Base-by-base conservation (phyloP, 2,888 invertebrate genomes). In the Matsumyia berberina region DNA sequence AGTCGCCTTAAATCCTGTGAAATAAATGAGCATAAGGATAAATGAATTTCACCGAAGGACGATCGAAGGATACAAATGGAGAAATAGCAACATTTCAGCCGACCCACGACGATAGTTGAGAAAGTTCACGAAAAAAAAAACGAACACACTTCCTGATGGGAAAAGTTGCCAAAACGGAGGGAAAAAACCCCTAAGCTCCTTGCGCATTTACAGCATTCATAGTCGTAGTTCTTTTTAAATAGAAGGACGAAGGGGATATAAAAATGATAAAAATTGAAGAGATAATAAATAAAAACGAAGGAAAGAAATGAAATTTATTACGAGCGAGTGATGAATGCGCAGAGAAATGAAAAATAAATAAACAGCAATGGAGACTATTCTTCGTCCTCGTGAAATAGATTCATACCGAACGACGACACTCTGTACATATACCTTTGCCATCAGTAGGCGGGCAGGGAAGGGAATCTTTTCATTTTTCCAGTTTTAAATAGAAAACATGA, bases 1-100 rank as follows among this genome's bases (percentile, higher is more conserved):
- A 96, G 93, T 85, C 93, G 93, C 89, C 93, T 93, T 88, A 97
- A 92, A 87, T 95, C 95, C 87, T 94, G 93, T 80, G 57, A 76
- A 53, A 58, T 33, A 69, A 78, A 67, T 51, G 49, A 73, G 49
- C 73, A 46, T 24, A 82, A 51, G 70, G 51, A 72, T 77, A 60
- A 74, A 67, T 74, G 35, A 60, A 49, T 67, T 42, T 39, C 39
- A 8, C 19, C 31, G 24, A 58, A 82, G 57, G 35, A 64, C 64
- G 57, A 79, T 33, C 24, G 58, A n/a, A 62, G 42, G 51, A 35
- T 11, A n/a, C n/a, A 55, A 11, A 7, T 8, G 19, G 5, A 15
- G 9, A 19, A 6, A 51, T n/a, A 33, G 19, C 37, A 24, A 24
- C 31, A 37, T 15, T 31, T n/a, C 39, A 33, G 33, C n/a, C 46